Percentiles rank a stretch among this genome's conserved stretches.
Evolutionary conservation across 2,113 vertebrate genomes (phyloP).

Genomic region (Phaethon lepturus): DNA sequence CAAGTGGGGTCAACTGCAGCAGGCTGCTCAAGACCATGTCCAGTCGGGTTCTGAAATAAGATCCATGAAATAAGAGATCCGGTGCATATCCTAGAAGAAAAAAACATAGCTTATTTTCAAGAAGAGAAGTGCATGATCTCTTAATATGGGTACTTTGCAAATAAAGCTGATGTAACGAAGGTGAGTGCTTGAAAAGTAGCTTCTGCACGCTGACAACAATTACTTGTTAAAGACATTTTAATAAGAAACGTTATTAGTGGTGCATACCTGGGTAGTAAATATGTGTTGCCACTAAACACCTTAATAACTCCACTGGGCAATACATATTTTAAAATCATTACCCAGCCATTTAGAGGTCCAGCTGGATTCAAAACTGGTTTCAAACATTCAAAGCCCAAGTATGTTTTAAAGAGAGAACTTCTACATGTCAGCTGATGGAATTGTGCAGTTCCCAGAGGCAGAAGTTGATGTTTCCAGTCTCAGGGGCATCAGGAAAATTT

Average conservation of each 20-base stretch:
- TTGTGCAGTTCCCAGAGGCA: background rate
- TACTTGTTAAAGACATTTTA: background rate
- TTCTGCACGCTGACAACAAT: background rate
- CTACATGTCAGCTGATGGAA: background rate
- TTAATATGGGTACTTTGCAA: background rate
- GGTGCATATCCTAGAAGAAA: background rate
- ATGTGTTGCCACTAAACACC: background rate
- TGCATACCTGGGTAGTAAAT: background rate
- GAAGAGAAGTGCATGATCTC: background rate
- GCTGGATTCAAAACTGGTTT: background rate
- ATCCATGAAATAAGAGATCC: background rate
- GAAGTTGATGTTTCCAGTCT: background rate
- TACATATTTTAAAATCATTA: background rate
- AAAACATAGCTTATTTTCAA: background rate
- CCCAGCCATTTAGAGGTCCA: background rate
- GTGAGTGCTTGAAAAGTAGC: background rate
- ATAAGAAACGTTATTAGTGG: background rate
- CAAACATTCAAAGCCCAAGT: background rate
- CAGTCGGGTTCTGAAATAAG: background rate
- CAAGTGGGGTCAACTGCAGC: background rate
- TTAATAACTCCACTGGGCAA: background rate
- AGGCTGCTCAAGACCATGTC: background rate
- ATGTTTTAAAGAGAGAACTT: background rate
- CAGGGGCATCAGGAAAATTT: background rate
- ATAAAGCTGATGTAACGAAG: background rate